Percentiles rank a stretch among this genome's conserved stretches.
Evolutionary conservation across 2,797 vertebrate genomes (phyloP).

Genomic region (Trichosurus vulpecula): DNA sequence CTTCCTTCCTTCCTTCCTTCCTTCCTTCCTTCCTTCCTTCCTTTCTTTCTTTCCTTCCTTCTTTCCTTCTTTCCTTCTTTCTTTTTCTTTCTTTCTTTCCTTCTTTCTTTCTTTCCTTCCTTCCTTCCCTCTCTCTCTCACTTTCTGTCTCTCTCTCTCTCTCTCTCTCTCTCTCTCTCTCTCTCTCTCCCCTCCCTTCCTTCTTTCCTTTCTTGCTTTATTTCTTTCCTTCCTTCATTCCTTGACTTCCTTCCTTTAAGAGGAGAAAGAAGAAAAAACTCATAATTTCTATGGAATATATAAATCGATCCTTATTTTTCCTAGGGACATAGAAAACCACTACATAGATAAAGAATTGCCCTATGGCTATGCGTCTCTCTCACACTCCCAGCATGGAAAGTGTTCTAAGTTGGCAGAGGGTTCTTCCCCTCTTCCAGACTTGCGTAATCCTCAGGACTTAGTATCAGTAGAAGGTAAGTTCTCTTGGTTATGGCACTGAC

Average conservation of each 20-base stretch:
- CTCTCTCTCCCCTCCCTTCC: too few relatives aligned
- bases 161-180: too few relatives aligned
- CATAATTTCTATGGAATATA: background rate
- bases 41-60: too few relatives aligned
- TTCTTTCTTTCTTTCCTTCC: too few relatives aligned
- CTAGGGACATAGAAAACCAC: background rate
- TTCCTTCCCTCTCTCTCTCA: too few relatives aligned
- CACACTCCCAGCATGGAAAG: background rate
- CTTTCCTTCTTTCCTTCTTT: too few relatives aligned
- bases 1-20: too few relatives aligned
- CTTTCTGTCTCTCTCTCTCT: too few relatives aligned
- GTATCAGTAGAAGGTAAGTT: background rate
- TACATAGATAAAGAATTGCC: background rate
- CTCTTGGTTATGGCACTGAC: background rate
- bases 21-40: too few relatives aligned
- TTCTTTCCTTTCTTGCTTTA: too few relatives aligned
- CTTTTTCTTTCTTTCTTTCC: too few relatives aligned
- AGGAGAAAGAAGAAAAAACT: background rate
- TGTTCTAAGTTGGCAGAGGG: background rate
- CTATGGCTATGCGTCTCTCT: background rate
- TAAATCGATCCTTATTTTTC: background rate
- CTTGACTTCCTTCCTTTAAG: background rate
- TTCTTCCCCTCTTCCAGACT: background rate
- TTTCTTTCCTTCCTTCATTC: too few relatives aligned
- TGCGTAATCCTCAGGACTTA: background rate